These are phyloP conservation scores for Armadillidium nasatum DNA, from an alignment of 1,140 invertebrate species.

Conservation along the genomic window DNA sequence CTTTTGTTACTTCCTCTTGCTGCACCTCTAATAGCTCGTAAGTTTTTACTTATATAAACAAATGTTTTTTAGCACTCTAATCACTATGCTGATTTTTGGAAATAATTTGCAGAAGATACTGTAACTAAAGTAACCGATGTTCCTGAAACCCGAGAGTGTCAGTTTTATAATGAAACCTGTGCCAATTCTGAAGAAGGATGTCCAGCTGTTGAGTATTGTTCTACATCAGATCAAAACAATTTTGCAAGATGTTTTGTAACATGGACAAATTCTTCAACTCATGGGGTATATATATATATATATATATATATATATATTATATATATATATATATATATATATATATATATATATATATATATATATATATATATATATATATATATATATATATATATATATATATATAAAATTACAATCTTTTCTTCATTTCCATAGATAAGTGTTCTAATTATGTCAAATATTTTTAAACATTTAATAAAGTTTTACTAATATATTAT, in stretches of 20 bases:
- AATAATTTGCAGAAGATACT: neutral
- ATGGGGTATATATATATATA: neutral
- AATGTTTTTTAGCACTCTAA: neutral
- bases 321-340: too few species aligned
- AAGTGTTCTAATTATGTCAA: too few species aligned
- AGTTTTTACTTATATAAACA: neutral
- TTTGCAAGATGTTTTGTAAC: constrained; percentile 1
- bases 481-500: too few species aligned
- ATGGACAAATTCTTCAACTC: constrained; percentile 7
- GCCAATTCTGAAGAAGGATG: constrained; percentile 9
- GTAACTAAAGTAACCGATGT: neutral
- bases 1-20: neutral
- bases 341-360: too few species aligned
- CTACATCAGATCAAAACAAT: constrained; percentile 3
- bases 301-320: too few species aligned
- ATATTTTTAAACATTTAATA: too few species aligned
- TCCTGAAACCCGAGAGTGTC: constrained; percentile 2
- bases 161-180: constrained; percentile 8
- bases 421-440: too few species aligned
- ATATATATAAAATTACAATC: too few species aligned
- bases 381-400: too few species aligned
- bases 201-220: neutral
- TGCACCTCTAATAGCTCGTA: constrained; percentile 2
- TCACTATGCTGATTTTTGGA: too few species aligned
- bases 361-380: too few species aligned